Percentiles rank a stretch among this genome's conserved stretches.
Evolutionary conservation across 2,797 vertebrate species (phyloP).

Genomic region (Takifugu rubripes): DNA sequence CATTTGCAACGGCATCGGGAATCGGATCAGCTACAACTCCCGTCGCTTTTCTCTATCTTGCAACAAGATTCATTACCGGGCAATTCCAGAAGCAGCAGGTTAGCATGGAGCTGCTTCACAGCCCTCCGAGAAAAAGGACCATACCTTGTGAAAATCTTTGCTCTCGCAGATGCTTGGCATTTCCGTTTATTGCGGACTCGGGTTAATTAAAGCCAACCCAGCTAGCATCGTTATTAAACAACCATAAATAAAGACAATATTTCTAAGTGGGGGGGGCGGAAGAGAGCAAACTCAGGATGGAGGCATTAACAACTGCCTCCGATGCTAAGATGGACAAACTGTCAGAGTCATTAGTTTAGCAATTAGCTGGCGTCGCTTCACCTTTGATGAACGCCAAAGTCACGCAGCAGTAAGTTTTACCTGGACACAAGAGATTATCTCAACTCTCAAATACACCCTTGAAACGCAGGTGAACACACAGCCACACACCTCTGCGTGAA

Average conservation of each 20-base stretch:
- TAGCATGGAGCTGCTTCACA: constrained; percentile 50
- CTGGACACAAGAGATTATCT: too few relatives aligned
- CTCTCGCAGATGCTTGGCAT: constrained; percentile 68
- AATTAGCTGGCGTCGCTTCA: constrained; percentile 43
- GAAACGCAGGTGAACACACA: too few relatives aligned
- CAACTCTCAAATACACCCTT: too few relatives aligned
- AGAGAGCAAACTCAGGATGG: constrained; percentile 42
- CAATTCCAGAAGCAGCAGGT: constrained; percentile 50
- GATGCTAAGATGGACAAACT: constrained; percentile 41
- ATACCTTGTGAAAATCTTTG: constrained; percentile 56
- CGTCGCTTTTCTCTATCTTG: constrained; percentile 31
- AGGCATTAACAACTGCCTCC: constrained; percentile 29
- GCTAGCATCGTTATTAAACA: constrained; percentile 68
- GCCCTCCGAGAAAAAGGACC: constrained; percentile 46
- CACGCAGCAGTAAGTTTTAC: background rate
- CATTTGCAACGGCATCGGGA: background rate
- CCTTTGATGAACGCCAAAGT: constrained; percentile 28
- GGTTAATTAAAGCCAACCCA: constrained; percentile 75
- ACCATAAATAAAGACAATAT: constrained; percentile 71
- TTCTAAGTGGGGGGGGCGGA: constrained; percentile 27
- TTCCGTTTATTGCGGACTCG: constrained; percentile 65
- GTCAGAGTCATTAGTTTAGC: constrained; percentile 56
- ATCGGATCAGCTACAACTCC: constrained; percentile 25
- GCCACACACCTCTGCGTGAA: constrained; percentile 6
- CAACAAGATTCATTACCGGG: constrained; percentile 48